Percentiles rank a stretch among this genome's conserved stretches.
These are phyloP conservation scores for Drosophila cardini DNA, from an alignment of 1,140 invertebrate genomes.

Conservation along the genomic window DNA sequence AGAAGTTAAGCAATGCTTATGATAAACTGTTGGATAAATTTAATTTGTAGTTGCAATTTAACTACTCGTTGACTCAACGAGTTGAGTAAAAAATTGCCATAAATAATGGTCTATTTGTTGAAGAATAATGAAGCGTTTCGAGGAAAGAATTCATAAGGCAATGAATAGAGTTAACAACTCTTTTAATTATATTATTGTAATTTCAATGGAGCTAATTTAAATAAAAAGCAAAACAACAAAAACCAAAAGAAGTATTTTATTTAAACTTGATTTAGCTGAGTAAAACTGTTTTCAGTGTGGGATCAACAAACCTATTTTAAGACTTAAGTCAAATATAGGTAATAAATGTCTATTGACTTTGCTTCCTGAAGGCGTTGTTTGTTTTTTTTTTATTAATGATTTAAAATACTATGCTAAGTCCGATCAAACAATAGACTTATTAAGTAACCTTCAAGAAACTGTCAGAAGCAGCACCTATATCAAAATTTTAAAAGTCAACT, in stretches of 20 bases:
- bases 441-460: constrained; percentile 27
- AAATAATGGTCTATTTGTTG: constrained; percentile 17
- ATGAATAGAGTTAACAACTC: neutral
- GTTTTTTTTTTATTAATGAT: neutral
- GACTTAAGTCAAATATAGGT: no score
- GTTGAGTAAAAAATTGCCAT: constrained; percentile 11
- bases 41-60: constrained; percentile 52
- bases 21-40: constrained; percentile 39
- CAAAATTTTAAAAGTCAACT: constrained; percentile 24
- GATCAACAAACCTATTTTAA: neutral
- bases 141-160: constrained; percentile 27
- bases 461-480: constrained; percentile 25
- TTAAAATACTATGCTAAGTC: neutral
- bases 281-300: neutral
- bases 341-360: neutral
- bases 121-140: constrained; percentile 16
- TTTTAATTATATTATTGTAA: neutral
- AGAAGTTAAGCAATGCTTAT: constrained; percentile 31
- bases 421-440: constrained; percentile 13
- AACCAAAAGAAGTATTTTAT: neutral
- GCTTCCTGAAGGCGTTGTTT: constrained; percentile 15
- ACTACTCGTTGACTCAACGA: constrained; percentile 7
- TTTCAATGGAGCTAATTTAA: constrained; percentile 1
- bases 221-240: neutral
- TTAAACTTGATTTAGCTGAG: neutral